Evolutionary conservation across 1,140 invertebrate genomes (phyloP).

Genomic region (Sarcophaga bullata): DNA sequence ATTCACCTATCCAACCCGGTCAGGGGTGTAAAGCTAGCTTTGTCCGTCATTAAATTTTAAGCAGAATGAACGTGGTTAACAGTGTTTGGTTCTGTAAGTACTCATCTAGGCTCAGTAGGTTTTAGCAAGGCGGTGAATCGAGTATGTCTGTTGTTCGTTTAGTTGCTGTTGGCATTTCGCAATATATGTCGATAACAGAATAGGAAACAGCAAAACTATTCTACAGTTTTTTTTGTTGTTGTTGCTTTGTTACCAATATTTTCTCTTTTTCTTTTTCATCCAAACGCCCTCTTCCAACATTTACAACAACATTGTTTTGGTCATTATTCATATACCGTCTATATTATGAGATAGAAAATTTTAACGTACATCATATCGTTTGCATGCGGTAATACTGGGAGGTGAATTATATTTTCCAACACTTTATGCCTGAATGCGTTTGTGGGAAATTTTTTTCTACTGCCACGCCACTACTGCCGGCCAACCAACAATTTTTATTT

Average conservation of each 20-base stretch:
- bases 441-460: slow-evolving; percentile 19
- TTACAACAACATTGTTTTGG: not conserved
- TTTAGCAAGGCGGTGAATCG: too few relatives aligned
- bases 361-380: not conserved
- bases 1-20: not conserved
- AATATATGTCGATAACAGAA: too few relatives aligned
- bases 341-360: not conserved
- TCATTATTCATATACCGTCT: too few relatives aligned
- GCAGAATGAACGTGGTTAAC: too few relatives aligned
- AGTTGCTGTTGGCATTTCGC: not conserved
- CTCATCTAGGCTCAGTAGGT: too few relatives aligned
- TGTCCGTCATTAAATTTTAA: not conserved
- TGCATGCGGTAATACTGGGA: not conserved
- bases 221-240: too few relatives aligned
- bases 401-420: slow-evolving; percentile 15
- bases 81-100: too few relatives aligned
- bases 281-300: not conserved
- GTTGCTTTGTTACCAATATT: not conserved
- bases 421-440: slow-evolving; percentile 32
- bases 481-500: slow-evolving; percentile 6
- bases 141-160: not conserved
- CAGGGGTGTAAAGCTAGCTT: not conserved
- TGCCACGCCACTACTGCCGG: not conserved
- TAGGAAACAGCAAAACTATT: too few relatives aligned
- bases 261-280: not conserved